A percentile compares a stretch with the other conserved stretches of the same genome.
Evolutionary conservation across 2,797 vertebrate species (phyloP).

Genomic region (Oreortyx pictus): DNA sequence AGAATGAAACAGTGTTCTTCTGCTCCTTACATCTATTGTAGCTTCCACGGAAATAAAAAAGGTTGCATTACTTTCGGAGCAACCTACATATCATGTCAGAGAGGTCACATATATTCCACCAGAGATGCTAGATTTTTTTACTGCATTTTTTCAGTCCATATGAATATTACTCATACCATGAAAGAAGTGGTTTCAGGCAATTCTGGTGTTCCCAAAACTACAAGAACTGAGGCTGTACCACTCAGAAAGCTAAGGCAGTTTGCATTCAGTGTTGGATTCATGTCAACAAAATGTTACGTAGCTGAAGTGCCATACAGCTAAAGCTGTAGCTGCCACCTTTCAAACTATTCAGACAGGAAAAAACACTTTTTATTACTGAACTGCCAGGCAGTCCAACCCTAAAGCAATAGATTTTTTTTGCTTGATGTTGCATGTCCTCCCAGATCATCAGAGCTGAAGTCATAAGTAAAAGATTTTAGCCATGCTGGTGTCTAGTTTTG

Average conservation of each 20-base stretch:
- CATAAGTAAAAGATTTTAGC: neutral
- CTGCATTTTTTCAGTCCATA: neutral
- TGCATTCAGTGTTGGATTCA: neutral
- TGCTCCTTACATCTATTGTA: neutral
- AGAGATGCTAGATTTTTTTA: neutral
- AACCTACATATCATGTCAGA: neutral
- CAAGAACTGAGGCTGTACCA: neutral
- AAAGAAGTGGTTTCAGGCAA: neutral
- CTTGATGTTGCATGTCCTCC: neutral
- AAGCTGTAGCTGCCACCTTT: neutral
- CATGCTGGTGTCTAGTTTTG: neutral
- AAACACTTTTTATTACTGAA: neutral
- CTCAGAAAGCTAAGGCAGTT: neutral
- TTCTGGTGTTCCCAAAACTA: neutral
- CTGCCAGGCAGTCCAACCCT: neutral
- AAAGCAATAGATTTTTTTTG: neutral
- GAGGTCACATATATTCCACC: neutral
- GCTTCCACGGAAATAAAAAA: neutral
- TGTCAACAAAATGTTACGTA: neutral
- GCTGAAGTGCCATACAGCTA: neutral
- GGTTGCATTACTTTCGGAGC: neutral
- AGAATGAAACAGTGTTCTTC: neutral
- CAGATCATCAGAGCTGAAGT: neutral
- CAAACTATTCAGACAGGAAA: neutral
- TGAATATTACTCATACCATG: neutral